Evolutionary conservation across 1,140 invertebrate species (phyloP).

Genomic region (Lethrus apterus): DNA sequence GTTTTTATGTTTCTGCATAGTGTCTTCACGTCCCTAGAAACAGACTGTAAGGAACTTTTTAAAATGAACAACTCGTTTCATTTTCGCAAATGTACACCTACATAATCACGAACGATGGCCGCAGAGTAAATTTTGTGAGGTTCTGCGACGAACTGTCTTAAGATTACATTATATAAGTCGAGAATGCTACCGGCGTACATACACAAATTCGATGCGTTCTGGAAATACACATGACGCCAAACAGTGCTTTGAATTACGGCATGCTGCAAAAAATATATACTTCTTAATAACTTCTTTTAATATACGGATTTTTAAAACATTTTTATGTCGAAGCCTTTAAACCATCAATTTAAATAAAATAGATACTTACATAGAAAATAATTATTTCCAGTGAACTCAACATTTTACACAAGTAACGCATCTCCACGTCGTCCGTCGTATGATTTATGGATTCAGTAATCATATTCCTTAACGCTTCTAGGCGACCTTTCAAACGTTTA

Average conservation of each 20-base stretch:
- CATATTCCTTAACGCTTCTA: constrained; percentile 19
- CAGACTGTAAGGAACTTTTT: constrained; percentile 1
- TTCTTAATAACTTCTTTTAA: neutral
- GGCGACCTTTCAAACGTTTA: constrained; percentile 23
- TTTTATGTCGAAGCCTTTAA: neutral
- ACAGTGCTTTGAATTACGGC: constrained; percentile 26
- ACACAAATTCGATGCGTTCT: constrained; percentile 21
- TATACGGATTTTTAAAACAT: too few species aligned
- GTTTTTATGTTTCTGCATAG: constrained; percentile 29
- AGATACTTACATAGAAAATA: constrained; percentile 26
- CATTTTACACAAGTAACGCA: constrained; percentile 27
- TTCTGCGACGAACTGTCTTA: constrained; percentile 26
- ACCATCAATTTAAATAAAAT: neutral
- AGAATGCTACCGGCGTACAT: constrained; percentile 33
- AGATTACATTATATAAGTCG: constrained; percentile 23
- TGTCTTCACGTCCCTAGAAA: constrained; percentile 25
- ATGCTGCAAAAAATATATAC: constrained; percentile 22
- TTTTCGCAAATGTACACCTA: constrained; percentile 15
- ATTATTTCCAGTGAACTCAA: constrained; percentile 30
- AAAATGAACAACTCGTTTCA: neutral
- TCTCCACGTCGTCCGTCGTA: constrained; percentile 32
- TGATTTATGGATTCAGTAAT: constrained; percentile 22
- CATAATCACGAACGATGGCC: constrained; percentile 28
- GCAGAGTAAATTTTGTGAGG: constrained; percentile 27
- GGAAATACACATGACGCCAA: constrained; percentile 32